Evolutionary conservation across 1,140 invertebrate genomes (phyloP).

Genomic region (Ooceraea biroi): DNA sequence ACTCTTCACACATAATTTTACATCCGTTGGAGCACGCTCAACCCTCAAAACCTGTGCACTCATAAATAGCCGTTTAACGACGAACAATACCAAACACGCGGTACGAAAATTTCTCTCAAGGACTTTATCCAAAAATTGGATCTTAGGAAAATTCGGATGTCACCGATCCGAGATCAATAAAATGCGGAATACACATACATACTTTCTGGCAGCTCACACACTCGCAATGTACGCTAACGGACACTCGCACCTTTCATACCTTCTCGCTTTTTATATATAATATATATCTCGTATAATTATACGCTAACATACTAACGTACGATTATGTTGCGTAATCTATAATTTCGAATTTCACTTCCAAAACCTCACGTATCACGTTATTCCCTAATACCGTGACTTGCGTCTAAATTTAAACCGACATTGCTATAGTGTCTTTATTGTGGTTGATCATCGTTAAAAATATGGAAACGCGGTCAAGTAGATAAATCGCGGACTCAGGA

Average conservation of each 20-base stretch:
- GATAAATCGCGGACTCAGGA: slow-evolving; percentile 37
- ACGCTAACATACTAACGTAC: slow-evolving; percentile 69
- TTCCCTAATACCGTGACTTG: slow-evolving; percentile 56
- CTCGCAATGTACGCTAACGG: neutral
- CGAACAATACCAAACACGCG: slow-evolving; percentile 29
- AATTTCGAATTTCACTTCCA: slow-evolving; percentile 64
- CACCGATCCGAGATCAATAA: slow-evolving; percentile 72
- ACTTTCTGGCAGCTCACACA: slow-evolving; percentile 34
- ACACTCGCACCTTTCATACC: slow-evolving; percentile 6
- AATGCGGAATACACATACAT: slow-evolving; percentile 63
- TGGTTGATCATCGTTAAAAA: slow-evolving; percentile 63
- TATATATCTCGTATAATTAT: slow-evolving; percentile 60
- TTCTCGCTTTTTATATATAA: slow-evolving; percentile 23
- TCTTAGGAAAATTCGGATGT: slow-evolving; percentile 65
- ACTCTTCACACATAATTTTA: slow-evolving; percentile 20
- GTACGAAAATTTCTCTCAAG: slow-evolving; percentile 34
- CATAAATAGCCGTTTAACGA: slow-evolving; percentile 12
- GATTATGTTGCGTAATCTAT: slow-evolving; percentile 69
- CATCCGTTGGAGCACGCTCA: slow-evolving; percentile 39
- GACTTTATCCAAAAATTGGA: slow-evolving; percentile 44
- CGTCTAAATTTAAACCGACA: slow-evolving; percentile 55
- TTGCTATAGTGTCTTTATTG: slow-evolving; percentile 59
- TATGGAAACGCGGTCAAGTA: slow-evolving; percentile 64
- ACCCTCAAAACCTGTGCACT: slow-evolving; percentile 37
- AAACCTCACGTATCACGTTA: slow-evolving; percentile 63